Base-by-base conservation (phyloP, 2,888 invertebrate species). In the Limnephilus lunatus region DNA sequence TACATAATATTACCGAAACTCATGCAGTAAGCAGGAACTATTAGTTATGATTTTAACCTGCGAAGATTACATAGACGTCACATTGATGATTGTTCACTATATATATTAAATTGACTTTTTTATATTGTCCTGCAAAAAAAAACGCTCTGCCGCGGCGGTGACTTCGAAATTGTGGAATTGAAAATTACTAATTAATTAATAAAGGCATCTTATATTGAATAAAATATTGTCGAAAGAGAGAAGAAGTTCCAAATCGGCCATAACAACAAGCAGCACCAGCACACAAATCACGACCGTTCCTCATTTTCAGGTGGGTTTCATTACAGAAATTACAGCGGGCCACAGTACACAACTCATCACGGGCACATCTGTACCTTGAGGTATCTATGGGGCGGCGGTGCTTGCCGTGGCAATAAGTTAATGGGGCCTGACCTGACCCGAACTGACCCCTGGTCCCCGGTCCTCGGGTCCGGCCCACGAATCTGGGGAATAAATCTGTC, bases 401-500 rank as follows among this genome's bases (percentile, higher is more conserved):
- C 85, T 12, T n/a, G 85, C 9, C 7, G 48, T 35, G 48, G 85
- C 48, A 14, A 35, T 83, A 35, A 83, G 19, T 83, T 83, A 44
- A 86, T 86, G 86, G 86, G 86, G 86, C 39, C 86, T 35, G 48
- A 68, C 68, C 68, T 68, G 86, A 86, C 86, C 86, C 44, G 86
- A 68, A 25, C 68, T n/a, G 86, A 86, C 86, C 86, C 44, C 86
- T 85, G 86, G 44, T 30, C 48, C 86, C 48, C 68, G 87, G 87
- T 30, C n/a, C 82, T 31, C n/a, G 35, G 31, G 15, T 19, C 32
- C n/a, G 32, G n/a, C 39, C 39, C 25, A 30, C n/a, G 68, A 31
- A 80, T 80, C 81, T 89, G 80, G n/a, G 12, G 80, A 80, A 80
- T 89, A 89, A 89, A 89, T 89, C 80, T 68, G 88, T 80, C 88